Evolutionary conservation across 2,113 vertebrate genomes (phyloP).

Genomic region (Sturnus vulgaris): DNA sequence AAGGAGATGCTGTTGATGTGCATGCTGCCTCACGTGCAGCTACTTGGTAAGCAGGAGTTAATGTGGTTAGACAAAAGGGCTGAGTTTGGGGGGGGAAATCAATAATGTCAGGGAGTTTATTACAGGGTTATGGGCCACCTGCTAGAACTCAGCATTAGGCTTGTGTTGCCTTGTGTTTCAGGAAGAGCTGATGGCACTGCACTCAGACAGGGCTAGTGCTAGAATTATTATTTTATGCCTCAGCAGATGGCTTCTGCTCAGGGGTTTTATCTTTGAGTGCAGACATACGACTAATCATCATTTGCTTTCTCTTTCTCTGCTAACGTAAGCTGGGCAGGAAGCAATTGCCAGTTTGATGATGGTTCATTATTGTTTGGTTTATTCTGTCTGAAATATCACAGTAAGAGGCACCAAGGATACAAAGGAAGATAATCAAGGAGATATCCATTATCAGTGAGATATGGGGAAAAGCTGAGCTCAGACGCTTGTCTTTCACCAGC

Average conservation of each 20-base stretch:
- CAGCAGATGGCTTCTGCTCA: constrained; percentile 68
- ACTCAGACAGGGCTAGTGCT: constrained; percentile 35
- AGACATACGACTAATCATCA: constrained; percentile 37
- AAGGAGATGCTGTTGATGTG: background rate
- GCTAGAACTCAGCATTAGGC: constrained; percentile 13
- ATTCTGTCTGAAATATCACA: constrained; percentile 27
- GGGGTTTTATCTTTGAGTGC: constrained; percentile 58
- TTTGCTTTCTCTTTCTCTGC: constrained; percentile 58
- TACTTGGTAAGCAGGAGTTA: constrained; percentile 17
- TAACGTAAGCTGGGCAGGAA: constrained; percentile 48
- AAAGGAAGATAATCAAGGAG: background rate
- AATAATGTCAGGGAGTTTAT: constrained; percentile 47
- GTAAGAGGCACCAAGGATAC: constrained; percentile 6
- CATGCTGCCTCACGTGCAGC: background rate
- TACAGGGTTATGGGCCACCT: constrained; percentile 62
- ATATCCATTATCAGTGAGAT: background rate
- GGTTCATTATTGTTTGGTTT: constrained; percentile 20
- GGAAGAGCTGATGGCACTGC: constrained; percentile 37
- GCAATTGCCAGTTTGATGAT: constrained; percentile 27
- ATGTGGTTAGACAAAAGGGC: constrained; percentile 4
- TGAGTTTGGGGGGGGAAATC: constrained; percentile 7
- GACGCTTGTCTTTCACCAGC: background rate
- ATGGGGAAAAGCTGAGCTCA: background rate
- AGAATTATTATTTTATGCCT: constrained; percentile 67
- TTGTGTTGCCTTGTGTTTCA: constrained; percentile 14